phyloP scores from a whole-genome alignment of 2,797 vertebrate species.

The Atherinosoma microstoma region DNA sequence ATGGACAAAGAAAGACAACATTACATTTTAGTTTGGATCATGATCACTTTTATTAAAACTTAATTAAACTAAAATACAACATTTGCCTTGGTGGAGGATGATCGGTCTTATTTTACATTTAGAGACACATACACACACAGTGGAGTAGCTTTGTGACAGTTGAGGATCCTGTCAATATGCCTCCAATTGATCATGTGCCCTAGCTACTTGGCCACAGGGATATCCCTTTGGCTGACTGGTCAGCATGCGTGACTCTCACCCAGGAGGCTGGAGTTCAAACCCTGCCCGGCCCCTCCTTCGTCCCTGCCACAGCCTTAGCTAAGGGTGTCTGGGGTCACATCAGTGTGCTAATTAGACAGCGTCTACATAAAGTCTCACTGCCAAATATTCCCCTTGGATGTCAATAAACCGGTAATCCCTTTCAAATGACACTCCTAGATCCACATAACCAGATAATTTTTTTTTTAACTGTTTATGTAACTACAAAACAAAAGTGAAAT shows the following conservation, averaged over 20 bases:
- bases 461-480: background rate
- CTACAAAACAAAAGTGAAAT: background rate
- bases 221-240: no score
- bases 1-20: background rate
- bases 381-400: conserved; percentile 68
- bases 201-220: no score
- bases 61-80: background rate
- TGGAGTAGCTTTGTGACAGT: background rate
- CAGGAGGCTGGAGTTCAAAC: no score
- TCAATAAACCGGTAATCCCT: conserved; percentile 53
- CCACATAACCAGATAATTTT: background rate
- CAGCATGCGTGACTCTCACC: no score
- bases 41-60: background rate
- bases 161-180: no score
- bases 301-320: background rate
- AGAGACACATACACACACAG: conserved; percentile 15
- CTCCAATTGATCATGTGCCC: no score
- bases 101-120: background rate
- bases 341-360: conserved; percentile 68
- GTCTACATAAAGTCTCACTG: conserved; percentile 57
- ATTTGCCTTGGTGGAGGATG: background rate
- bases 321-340: conserved; percentile 50
- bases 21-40: background rate
- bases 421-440: conserved; percentile 6
- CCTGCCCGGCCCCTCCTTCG: no score